These are phyloP conservation scores for Chromis chromis DNA, from an alignment of 2,797 vertebrate species.

Conservation along the genomic window DNA sequence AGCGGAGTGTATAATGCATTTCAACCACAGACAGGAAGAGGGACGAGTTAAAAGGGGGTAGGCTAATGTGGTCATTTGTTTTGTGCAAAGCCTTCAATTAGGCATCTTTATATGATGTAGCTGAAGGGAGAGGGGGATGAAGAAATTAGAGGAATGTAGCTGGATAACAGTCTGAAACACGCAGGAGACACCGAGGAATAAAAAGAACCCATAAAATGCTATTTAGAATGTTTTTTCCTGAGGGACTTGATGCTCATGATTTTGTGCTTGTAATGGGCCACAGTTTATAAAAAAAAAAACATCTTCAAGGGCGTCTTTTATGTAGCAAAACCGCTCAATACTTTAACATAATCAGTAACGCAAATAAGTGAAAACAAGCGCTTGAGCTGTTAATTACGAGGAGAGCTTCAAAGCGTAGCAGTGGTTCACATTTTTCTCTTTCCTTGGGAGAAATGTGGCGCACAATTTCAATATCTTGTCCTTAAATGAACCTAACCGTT, in stretches of 20 bases:
- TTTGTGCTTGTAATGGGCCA: conserved; percentile 42
- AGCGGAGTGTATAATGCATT: conserved; percentile 60
- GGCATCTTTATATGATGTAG: conserved; percentile 76
- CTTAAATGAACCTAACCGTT: conserved; percentile 44
- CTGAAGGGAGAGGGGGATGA: conserved; percentile 49
- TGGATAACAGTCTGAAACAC: conserved; percentile 57
- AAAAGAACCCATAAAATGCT: conserved; percentile 55
- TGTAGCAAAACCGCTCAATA: conserved; percentile 20
- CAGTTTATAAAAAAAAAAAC: conserved; percentile 12
- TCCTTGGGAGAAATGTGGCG: conserved; percentile 37
- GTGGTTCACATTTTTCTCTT: conserved; percentile 31
- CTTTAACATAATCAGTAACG: conserved; percentile 37
- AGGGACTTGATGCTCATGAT: conserved; percentile 23
- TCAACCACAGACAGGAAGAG: conserved; percentile 64
- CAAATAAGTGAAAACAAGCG: conserved; percentile 39
- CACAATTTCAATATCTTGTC: conserved; percentile 25
- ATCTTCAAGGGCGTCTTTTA: conserved; percentile 44
- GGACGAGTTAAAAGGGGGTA: conserved; percentile 69
- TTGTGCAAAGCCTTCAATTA: conserved; percentile 80
- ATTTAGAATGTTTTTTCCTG: conserved; percentile 52
- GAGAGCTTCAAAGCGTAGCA: conserved; percentile 50
- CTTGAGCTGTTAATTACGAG: conserved; percentile 50
- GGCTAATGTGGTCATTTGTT: conserved; percentile 82
- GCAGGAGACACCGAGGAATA: conserved; percentile 61
- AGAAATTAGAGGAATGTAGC: conserved; percentile 61